These are phyloP conservation scores for Drosophila ambigua DNA, from an alignment of 1,140 invertebrate species.

Conservation along the genomic window DNA sequence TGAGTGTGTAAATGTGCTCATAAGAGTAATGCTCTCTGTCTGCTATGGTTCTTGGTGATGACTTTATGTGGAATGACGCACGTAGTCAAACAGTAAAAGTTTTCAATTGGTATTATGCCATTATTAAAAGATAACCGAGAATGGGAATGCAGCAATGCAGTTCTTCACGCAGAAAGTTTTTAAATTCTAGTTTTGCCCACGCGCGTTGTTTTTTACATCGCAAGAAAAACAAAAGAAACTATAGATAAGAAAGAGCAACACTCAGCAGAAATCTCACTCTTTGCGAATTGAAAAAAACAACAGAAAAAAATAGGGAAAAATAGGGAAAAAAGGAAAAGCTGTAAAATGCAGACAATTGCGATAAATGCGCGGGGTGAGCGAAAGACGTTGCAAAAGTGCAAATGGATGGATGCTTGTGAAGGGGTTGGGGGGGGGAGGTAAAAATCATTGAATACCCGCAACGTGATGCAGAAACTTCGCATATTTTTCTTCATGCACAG, in stretches of 20 bases:
- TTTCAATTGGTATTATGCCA: slow-evolving; percentile 35
- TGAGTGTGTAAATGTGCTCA: no score
- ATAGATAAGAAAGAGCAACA: slow-evolving; percentile 35
- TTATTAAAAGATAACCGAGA: slow-evolving; percentile 35
- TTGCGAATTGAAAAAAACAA: not conserved
- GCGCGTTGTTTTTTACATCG: no score
- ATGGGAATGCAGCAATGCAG: not conserved
- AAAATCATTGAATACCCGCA: slow-evolving; percentile 78
- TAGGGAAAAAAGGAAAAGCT: slow-evolving; percentile 7
- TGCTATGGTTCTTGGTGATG: slow-evolving; percentile 3
- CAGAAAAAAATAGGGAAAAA: no score
- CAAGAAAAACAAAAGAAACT: slow-evolving; percentile 34
- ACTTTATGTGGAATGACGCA: slow-evolving; percentile 32
- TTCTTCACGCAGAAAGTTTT: not conserved
- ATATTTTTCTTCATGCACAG: slow-evolving; percentile 47
- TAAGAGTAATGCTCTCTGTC: no score
- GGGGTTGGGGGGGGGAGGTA: slow-evolving; percentile 5
- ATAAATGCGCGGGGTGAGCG: slow-evolving; percentile 54
- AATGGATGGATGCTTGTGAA: slow-evolving; percentile 56
- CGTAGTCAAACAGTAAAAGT: slow-evolving; percentile 35
- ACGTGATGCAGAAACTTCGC: slow-evolving; percentile 66
- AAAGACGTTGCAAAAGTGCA: slow-evolving; percentile 16
- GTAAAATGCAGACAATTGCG: slow-evolving; percentile 71
- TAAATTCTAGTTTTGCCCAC: slow-evolving; percentile 12
- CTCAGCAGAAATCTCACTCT: slow-evolving; percentile 12